These are phyloP conservation scores for Pantherophis vulpinus DNA, from an alignment of 2,797 vertebrate species.

Conservation along the genomic window DNA sequence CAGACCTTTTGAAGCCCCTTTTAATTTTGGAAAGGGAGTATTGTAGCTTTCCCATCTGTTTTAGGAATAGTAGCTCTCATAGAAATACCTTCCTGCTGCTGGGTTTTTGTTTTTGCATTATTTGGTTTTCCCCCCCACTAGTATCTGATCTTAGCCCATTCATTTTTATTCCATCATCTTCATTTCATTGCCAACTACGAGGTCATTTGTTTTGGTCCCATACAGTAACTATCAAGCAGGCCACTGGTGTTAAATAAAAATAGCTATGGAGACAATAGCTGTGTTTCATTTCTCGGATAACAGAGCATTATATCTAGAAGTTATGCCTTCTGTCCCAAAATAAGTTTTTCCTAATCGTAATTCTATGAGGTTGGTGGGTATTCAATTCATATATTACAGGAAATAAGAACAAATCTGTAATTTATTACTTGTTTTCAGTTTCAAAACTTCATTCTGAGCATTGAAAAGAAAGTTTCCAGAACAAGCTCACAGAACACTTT, in stretches of 20 bases:
- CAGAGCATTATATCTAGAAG: background rate
- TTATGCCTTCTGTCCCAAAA: background rate
- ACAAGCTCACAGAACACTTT: background rate
- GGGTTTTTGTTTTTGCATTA: background rate
- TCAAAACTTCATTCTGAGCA: background rate
- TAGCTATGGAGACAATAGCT: background rate
- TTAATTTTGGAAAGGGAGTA: background rate
- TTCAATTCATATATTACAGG: background rate
- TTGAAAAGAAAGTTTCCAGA: background rate
- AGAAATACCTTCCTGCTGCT: background rate
- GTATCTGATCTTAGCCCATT: background rate
- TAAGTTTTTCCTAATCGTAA: background rate
- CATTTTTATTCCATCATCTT: background rate
- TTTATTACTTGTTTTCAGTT: background rate
- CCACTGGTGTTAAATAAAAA: background rate
- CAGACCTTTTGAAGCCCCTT: constrained; percentile 6
- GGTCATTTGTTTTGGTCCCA: background rate
- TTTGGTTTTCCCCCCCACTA: background rate
- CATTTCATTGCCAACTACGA: background rate
- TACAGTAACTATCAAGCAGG: background rate
- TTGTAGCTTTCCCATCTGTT: background rate
- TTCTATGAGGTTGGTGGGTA: background rate
- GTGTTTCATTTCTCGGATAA: background rate
- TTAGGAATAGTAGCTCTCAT: background rate
- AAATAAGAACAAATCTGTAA: background rate